These are phyloP conservation scores for Agriopis leucophaearia DNA, from an alignment of 2,888 invertebrate species.

Conservation along the genomic window DNA sequence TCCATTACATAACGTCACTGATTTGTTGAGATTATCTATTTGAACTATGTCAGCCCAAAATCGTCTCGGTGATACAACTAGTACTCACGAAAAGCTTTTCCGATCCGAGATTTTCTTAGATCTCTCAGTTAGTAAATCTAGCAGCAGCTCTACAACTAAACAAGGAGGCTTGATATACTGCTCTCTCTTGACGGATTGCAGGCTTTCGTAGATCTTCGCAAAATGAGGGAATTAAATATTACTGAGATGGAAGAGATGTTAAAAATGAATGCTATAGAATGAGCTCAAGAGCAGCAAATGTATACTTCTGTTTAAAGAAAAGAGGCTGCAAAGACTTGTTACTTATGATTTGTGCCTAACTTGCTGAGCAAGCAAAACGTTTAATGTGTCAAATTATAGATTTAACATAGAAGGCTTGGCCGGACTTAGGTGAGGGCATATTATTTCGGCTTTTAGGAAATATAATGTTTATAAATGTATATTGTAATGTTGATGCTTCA, in stretches of 20 bases:
- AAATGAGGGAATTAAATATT: conserved; percentile 16
- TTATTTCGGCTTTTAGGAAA: too few relatives aligned
- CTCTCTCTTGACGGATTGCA: conserved; percentile 11
- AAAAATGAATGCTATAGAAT: conserved; percentile 2
- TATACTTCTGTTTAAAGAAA: not conserved
- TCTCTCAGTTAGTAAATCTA: not conserved
- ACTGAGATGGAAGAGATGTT: not conserved
- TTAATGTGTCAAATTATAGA: too few relatives aligned
- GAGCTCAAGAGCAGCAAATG: not conserved
- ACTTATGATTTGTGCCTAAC: too few relatives aligned
- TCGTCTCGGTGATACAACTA: too few relatives aligned
- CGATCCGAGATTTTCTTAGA: not conserved
- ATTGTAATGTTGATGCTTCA: too few relatives aligned
- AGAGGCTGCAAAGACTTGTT: not conserved
- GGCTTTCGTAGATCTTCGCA: conserved; percentile 6
- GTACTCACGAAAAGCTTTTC: not conserved
- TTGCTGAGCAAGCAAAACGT: too few relatives aligned
- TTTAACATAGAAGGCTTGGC: too few relatives aligned
- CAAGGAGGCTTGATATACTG: not conserved
- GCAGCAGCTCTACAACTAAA: not conserved
- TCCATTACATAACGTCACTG: not conserved
- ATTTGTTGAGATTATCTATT: not conserved
- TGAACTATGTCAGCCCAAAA: not conserved
- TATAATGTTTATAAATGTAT: too few relatives aligned
- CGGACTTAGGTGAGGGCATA: too few relatives aligned